These are phyloP conservation scores for Crypturellus undulatus DNA, from an alignment of 2,113 vertebrate species.

Conservation along the genomic window DNA sequence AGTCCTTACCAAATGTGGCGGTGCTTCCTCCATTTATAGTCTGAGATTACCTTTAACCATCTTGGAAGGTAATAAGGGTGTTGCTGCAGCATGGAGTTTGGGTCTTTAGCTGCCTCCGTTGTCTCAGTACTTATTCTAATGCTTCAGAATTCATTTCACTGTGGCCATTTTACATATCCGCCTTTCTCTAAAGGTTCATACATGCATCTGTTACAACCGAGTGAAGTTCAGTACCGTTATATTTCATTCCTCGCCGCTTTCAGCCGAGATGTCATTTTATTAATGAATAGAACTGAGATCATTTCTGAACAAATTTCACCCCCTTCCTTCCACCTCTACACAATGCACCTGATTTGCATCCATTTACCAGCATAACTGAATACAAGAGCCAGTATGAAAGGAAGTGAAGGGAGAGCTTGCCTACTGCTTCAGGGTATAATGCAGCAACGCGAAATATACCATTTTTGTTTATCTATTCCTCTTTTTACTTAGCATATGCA, in stretches of 20 bases:
- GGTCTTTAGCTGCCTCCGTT: slow-evolving; percentile 52
- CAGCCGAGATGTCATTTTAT: slow-evolving; percentile 81
- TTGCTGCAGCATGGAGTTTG: slow-evolving; percentile 53
- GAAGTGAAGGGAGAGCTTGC: slow-evolving; percentile 72
- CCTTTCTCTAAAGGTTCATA: slow-evolving; percentile 69
- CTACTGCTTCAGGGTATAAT: slow-evolving; percentile 72
- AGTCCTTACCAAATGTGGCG: slow-evolving; percentile 44
- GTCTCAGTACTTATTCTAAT: slow-evolving; percentile 62
- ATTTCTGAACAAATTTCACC: slow-evolving; percentile 81
- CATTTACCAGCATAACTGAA: slow-evolving; percentile 80
- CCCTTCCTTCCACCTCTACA: slow-evolving; percentile 72
- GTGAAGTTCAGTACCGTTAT: slow-evolving; percentile 75
- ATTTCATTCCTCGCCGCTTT: slow-evolving; percentile 78
- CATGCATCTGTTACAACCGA: slow-evolving; percentile 72
- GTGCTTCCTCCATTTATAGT: slow-evolving; percentile 47
- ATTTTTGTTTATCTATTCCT: slow-evolving; percentile 57
- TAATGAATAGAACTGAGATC: slow-evolving; percentile 82
- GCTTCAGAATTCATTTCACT: slow-evolving; percentile 69
- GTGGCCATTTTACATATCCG: slow-evolving; percentile 66
- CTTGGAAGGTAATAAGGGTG: slow-evolving; percentile 56
- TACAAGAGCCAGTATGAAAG: slow-evolving; percentile 77
- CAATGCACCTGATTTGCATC: slow-evolving; percentile 84
- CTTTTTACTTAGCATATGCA: slow-evolving; percentile 27
- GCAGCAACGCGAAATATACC: slow-evolving; percentile 56
- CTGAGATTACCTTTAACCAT: slow-evolving; percentile 50